These are phyloP conservation scores for Anastatus disparis DNA, from an alignment of 1,140 invertebrate genomes.

Conservation along the genomic window DNA sequence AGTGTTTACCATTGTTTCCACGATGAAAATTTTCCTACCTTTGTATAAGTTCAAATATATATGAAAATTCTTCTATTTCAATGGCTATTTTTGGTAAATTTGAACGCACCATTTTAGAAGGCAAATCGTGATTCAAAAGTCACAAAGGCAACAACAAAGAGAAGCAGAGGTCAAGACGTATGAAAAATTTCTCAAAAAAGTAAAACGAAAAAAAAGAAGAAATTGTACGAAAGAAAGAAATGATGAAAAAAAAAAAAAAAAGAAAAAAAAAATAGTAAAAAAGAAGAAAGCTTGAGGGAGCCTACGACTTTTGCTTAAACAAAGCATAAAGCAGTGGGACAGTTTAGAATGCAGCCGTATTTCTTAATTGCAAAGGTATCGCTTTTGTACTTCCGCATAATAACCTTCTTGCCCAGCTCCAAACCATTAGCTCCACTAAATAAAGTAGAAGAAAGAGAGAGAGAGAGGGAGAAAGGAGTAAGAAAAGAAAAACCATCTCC, in stretches of 20 bases:
- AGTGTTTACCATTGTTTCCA: no score
- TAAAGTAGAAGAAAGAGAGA: conserved; percentile 44
- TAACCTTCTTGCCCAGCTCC: conserved; percentile 52
- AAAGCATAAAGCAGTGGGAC: conserved; percentile 45
- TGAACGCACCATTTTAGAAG: not conserved
- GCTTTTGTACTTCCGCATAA: conserved; percentile 61
- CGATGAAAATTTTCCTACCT: no score
- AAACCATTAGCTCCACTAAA: conserved; percentile 56
- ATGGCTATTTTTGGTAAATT: not conserved
- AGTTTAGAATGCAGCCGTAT: conserved; percentile 47
- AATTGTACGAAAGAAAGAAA: conserved; percentile 7
- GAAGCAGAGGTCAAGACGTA: conserved; percentile 36
- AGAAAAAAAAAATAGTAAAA: no score
- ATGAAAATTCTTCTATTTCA: not conserved
- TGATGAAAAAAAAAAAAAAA: no score
- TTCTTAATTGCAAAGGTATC: conserved; percentile 57
- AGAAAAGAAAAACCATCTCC: no score
- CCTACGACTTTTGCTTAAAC: conserved; percentile 44
- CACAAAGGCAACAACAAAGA: conserved; percentile 1
- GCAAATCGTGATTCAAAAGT: not conserved
- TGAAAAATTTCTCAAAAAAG: conserved; percentile 29
- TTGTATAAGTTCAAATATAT: no score
- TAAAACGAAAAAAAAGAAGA: conserved; percentile 33
- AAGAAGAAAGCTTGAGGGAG: conserved; percentile 7
- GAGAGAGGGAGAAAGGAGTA: no score